Percentiles rank a stretch among this genome's conserved stretches.
These are phyloP conservation scores for Lepus americanus DNA, from an alignment of 2,113 vertebrate genomes.

Conservation along the genomic window DNA sequence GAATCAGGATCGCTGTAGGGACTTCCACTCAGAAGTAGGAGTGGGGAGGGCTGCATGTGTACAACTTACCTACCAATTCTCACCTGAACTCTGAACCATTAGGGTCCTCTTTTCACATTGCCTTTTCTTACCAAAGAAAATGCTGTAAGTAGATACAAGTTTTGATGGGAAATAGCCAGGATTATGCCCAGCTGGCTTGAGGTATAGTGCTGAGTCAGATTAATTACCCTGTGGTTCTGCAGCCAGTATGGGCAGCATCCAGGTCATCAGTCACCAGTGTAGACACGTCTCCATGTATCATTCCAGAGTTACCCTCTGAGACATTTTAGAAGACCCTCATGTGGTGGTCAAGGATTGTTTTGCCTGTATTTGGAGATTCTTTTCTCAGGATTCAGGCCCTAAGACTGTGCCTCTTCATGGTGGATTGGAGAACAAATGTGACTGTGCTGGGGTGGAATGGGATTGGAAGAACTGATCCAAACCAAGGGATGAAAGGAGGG, in stretches of 20 bases:
- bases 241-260: background rate
- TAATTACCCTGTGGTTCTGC: background rate
- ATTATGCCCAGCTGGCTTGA: too few relatives aligned
- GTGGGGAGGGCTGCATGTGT: rapidly evolving
- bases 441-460: background rate
- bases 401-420: background rate
- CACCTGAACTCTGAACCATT: background rate
- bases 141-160: too few relatives aligned
- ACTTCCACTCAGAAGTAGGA: background rate
- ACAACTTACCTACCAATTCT: background rate
- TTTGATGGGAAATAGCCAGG: background rate
- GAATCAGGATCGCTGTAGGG: background rate
- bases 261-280: background rate
- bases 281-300: background rate
- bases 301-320: background rate
- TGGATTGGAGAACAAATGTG: background rate
- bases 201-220: background rate
- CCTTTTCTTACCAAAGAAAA: background rate
- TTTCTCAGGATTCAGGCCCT: background rate
- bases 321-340: background rate
- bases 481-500: background rate
- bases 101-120: background rate
- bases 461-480: background rate
- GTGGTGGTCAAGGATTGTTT: background rate
- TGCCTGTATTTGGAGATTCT: too few relatives aligned